phyloP scores from a whole-genome alignment of 2,113 vertebrate genomes.

The Dicaeum eximium region DNA sequence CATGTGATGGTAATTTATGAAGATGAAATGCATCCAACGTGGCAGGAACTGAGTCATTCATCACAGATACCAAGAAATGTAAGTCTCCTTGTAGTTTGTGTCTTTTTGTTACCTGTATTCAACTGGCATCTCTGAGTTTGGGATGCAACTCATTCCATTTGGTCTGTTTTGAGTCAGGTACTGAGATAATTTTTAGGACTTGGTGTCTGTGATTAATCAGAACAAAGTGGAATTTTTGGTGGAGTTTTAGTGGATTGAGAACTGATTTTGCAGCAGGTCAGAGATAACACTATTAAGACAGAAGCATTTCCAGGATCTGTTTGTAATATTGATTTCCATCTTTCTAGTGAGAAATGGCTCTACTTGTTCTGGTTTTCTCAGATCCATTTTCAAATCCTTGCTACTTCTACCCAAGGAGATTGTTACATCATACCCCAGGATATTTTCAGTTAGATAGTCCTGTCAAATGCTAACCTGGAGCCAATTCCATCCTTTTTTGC shows the following conservation, averaged over 20 bases:
- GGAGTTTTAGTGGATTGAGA: background rate
- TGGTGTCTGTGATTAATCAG: background rate
- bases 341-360: background rate
- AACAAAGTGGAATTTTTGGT: background rate
- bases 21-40: background rate
- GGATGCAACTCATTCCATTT: fast-evolving
- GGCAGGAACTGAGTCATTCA: background rate
- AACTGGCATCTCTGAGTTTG: background rate
- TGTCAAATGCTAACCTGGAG: background rate
- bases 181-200: background rate
- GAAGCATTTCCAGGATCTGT: background rate
- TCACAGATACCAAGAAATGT: background rate
- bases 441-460: background rate
- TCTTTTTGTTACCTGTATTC: background rate
- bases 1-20: background rate
- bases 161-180: background rate
- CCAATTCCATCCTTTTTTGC: background rate
- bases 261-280: background rate
- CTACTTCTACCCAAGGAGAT: background rate
- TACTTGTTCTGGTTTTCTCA: background rate
- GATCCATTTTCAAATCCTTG: background rate
- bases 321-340: background rate
- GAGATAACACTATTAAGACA: background rate
- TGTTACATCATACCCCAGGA: background rate
- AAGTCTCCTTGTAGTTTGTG: background rate